Percentiles rank a stretch among this genome's conserved stretches.
These are phyloP conservation scores for Darevskia nairensis DNA, from an alignment of 2,797 vertebrate genomes.

Conservation along the genomic window DNA sequence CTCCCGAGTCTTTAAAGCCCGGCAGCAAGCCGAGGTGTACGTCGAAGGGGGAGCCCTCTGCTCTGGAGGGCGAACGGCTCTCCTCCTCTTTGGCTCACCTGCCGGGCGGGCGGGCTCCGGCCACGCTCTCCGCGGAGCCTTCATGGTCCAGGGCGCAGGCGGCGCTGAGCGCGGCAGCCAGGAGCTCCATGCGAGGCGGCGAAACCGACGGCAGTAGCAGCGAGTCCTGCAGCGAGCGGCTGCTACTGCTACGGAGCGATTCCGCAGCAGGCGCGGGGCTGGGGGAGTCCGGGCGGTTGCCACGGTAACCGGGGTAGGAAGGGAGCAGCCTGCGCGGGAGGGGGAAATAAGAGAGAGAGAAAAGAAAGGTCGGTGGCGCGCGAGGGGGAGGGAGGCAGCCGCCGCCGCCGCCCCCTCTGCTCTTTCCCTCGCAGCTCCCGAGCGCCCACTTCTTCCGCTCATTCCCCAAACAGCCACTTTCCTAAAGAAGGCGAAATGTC, in stretches of 20 bases:
- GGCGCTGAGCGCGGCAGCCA: slow-evolving; percentile 79
- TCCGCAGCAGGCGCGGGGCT: slow-evolving; percentile 60
- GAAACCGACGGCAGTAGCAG: slow-evolving; percentile 38
- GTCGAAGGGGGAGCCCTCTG: not conserved
- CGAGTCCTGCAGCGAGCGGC: slow-evolving; percentile 33
- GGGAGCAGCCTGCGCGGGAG: slow-evolving; percentile 65
- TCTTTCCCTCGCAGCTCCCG: not conserved
- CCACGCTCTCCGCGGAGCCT: slow-evolving; percentile 67
- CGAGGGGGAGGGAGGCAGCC: not conserved
- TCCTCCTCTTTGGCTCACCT: slow-evolving; percentile 44
- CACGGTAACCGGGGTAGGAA: slow-evolving; percentile 74
- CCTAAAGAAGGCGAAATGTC: not conserved
- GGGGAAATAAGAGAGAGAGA: slow-evolving; percentile 11
- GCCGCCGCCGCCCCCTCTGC: not conserved
- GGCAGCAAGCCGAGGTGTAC: not conserved
- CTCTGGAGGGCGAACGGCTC: not conserved
- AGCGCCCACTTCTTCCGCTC: slow-evolving; percentile 1
- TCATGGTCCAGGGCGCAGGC: slow-evolving; percentile 80
- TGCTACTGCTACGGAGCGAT: slow-evolving; percentile 41
- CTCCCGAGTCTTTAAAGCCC: slow-evolving; percentile 17
- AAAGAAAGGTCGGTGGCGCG: not conserved
- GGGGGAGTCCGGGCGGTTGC: slow-evolving; percentile 77
- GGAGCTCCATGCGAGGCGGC: slow-evolving; percentile 75
- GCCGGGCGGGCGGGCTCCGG: slow-evolving; percentile 44
- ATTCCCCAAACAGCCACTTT: not conserved